A percentile compares a stretch with the other conserved stretches of the same genome.
Evolutionary conservation across 2,888 invertebrate species (phyloP).

Genomic region (Mongoloraphidia duomilia): DNA sequence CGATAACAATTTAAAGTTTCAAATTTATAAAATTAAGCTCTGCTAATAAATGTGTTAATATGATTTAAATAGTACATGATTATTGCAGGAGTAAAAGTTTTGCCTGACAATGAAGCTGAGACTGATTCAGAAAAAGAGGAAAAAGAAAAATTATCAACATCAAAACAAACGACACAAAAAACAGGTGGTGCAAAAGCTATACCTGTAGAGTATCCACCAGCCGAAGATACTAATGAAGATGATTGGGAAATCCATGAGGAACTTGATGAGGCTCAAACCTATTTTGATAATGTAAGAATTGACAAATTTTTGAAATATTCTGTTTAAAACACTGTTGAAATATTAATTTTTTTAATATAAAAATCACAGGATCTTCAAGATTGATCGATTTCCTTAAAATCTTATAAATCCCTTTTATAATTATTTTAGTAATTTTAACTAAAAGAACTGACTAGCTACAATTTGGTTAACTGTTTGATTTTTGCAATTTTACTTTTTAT

Average conservation of each 20-base stretch:
- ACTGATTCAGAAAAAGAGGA: constrained; percentile 12
- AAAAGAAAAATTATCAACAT: constrained; percentile 10
- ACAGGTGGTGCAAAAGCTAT: constrained; percentile 21
- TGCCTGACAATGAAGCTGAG: constrained; percentile 7
- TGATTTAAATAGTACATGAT: neutral
- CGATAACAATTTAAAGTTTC: too few species aligned
- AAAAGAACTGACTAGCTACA: too few species aligned
- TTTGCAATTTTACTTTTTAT: neutral
- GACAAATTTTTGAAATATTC: constrained; percentile 2
- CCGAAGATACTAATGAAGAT: constrained; percentile 39
- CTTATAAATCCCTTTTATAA: neutral
- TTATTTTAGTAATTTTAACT: too few species aligned
- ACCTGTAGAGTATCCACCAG: constrained; percentile 28
- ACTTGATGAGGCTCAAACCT: constrained; percentile 26
- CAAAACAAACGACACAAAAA: constrained; percentile 6
- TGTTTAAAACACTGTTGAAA: constrained; percentile 7
- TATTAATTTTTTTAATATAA: neutral
- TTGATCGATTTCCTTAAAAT: constrained; percentile 3
- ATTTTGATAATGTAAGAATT: constrained; percentile 24
- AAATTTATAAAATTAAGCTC: too few species aligned
- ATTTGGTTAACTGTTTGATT: neutral
- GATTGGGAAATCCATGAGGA: constrained; percentile 34
- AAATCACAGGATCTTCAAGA: too few species aligned
- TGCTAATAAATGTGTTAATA: too few species aligned
- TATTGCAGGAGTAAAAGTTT: constrained; percentile 18